A percentile compares a stretch with the other conserved stretches of the same genome.
These are phyloP conservation scores for Diarsia rubi DNA, from an alignment of 2,888 invertebrate species.

Conservation along the genomic window DNA sequence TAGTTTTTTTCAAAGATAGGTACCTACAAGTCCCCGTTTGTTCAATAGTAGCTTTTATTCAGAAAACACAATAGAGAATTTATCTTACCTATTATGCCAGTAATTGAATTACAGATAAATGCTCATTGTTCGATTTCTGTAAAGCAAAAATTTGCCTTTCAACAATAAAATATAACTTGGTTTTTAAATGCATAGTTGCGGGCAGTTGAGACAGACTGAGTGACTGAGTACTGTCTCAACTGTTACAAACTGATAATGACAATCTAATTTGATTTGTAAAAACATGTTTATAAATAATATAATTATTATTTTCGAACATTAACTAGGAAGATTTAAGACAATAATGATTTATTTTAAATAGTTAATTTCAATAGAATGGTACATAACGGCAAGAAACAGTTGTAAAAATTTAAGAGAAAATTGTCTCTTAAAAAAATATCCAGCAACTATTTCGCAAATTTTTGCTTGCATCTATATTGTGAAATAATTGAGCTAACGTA, in stretches of 20 bases:
- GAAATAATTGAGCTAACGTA: slow-evolving; percentile 12
- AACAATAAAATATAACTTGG: slow-evolving; percentile 26
- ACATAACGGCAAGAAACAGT: slow-evolving; percentile 1
- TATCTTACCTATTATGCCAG: slow-evolving; percentile 34
- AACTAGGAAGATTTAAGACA: not conserved
- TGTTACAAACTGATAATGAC: not conserved
- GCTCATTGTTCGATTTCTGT: slow-evolving; percentile 35
- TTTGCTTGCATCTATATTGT: slow-evolving; percentile 19
- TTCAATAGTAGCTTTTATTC: slow-evolving; percentile 42
- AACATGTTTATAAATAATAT: not conserved
- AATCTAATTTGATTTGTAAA: not conserved
- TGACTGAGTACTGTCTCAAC: not conserved
- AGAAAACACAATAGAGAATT: slow-evolving; percentile 42
- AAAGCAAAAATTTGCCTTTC: slow-evolving; percentile 37
- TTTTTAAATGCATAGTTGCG: slow-evolving; percentile 12
- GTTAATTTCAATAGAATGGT: not conserved
- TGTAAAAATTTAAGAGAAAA: slow-evolving; percentile 28
- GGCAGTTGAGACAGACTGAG: not conserved
- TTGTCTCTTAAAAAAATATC: slow-evolving; percentile 41
- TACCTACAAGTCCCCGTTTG: slow-evolving; percentile 24
- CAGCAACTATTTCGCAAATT: slow-evolving; percentile 7
- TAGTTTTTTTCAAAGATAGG: slow-evolving; percentile 31
- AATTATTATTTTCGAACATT: slow-evolving; percentile 1
- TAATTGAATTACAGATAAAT: slow-evolving; percentile 48
- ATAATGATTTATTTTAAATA: not conserved